Evolutionary conservation across 1,140 invertebrate species (phyloP), one percentile per base, ranked within the genome.

Genomic region (Drosophila parvula): DNA sequence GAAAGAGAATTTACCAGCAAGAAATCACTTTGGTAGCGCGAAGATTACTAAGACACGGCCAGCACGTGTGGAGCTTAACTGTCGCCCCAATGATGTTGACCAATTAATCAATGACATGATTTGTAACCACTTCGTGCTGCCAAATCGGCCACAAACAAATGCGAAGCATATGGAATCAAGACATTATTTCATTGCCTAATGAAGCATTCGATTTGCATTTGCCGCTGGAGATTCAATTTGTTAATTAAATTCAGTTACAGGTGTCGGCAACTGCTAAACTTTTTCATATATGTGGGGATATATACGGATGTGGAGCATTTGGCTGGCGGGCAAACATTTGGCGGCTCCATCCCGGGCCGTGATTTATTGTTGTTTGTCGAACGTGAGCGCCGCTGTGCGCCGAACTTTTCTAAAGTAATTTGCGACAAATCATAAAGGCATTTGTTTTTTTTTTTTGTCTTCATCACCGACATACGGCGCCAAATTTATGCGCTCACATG

Each of bases 301-400:
- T 50, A 48, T 57, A 28, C 44, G 55, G 47, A 57, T 65, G 65
- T 77, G 61, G 56, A 48, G 47, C 65, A 48, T 43, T 32, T 44
- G 51, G 51, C 30, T 5, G 48, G 44, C 28, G 43, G 62, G 38
- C 65, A 63, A 41, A 61, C 69, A 55, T 59, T 53, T 75, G 28
- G 32, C 50, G 58, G 27, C 51, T 44, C 41, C 53, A 18, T 59
- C 32, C 63, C 41, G 11, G 40, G 16, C 75, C 45, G 47, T 86
- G 83, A 86, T 86, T 86, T 86, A 86, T 89, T 83, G 71, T 83
- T 86, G 83, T 86, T 89, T 86, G 84, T 89, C 77, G 83, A 89
- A 89, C 71, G 74, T 78, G 75, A 58, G 65, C 51, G 64, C 58
- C 74, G 67, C 51, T 70, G 74, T 36, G 71, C 22, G 3, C 63